Evolutionary conservation across 2,113 vertebrate genomes (phyloP), one percentile per base, ranked within the genome.

Genomic region (Hippolais icterina): DNA sequence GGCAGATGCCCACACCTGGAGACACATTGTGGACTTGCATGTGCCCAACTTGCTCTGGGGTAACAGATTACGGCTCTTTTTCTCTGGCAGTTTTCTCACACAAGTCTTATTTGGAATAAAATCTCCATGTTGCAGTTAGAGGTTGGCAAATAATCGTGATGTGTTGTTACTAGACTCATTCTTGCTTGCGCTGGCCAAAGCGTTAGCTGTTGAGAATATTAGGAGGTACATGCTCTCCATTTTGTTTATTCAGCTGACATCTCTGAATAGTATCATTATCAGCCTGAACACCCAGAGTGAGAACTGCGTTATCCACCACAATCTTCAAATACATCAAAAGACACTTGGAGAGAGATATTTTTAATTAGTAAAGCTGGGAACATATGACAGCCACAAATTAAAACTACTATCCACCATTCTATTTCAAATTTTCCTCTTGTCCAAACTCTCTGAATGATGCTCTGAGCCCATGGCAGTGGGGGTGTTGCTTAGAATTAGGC

Each of bases 11-110:
- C 44, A 41, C 4, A 42, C 3, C 1, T 64, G 18, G 5, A 37
- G 5, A 31, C 31, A 42, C 9, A 22, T 1, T 6, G 2, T 21
- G 29, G 25, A 31, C 7, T 42, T 4, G 2, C 3, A 25, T 0
- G 1, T 87, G 41, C 8, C 19, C 10, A 41, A 28, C 3, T 52
- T 54, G 7, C n/a, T 19, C 3, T n/a, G 12, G 9, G 12, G 8
- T 46, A 74, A 50, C 9, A 28, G 8, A 21, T 31, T 46, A 13
- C 22, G 39, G 27, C 17, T 25, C 6, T 46, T 91, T 44, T 70
- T 59, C 12, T 49, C 10, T n/a, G 16, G 5, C 2, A 0, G 0
- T 59, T 47, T 80, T 71, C 49, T 81, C 37, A 44, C 6, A 64
- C 21, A 13, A 39, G n/a, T 20, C 25, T 75, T 0, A 0, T 29